Evolutionary conservation across 1,140 invertebrate species (phyloP), one percentile per base, ranked within the genome.

Genomic region (Brachionus manjavacas): DNA sequence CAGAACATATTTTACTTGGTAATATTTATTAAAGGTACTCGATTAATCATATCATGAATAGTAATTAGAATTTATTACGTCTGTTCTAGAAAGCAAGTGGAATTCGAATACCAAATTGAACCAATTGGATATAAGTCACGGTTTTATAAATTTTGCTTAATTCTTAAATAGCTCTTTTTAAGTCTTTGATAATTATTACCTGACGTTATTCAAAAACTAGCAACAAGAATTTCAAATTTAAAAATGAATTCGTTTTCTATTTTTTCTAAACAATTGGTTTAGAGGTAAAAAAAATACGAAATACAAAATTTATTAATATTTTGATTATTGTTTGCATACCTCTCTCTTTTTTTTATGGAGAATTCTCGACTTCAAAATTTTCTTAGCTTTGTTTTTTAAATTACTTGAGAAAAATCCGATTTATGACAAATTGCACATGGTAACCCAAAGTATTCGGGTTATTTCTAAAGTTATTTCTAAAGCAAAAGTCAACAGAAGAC

Each of bases 281-380:
- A 35, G n/a, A 68, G 31, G 31, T 31, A 68, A n/a, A 31, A 28
- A 68, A 68, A 68, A 68, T 46, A 68, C 11, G 31, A 31, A 68
- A 68, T 6, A 68, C 25, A 68, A 68, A 68, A 68, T 68, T 28
- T 31, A 31, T 31, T 31, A 68, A 68, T 68, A 31, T 39, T 68
- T 68, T 68, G 66, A 68, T 68, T 60, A 8, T 60, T 68, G 66
- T 68, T 68, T 68, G 66, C 66, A 68, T 68, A 68, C 66, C 31
- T 31, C 25, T 68, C 31, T 68, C 31, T 68, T 28, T 68, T 68
- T 68, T 68, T 14, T 31, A 68, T 68, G 12, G 66, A 68, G 25
- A 68, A 68, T 68, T 68, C 66, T 68, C 23, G 12, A 68, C 25
- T 68, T 68, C 2, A 60, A 60, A 52, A 52, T 20, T 60, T 60